phyloP scores from a whole-genome alignment of 2,888 invertebrate genomes.

The Yponomeuta cagnagella region DNA sequence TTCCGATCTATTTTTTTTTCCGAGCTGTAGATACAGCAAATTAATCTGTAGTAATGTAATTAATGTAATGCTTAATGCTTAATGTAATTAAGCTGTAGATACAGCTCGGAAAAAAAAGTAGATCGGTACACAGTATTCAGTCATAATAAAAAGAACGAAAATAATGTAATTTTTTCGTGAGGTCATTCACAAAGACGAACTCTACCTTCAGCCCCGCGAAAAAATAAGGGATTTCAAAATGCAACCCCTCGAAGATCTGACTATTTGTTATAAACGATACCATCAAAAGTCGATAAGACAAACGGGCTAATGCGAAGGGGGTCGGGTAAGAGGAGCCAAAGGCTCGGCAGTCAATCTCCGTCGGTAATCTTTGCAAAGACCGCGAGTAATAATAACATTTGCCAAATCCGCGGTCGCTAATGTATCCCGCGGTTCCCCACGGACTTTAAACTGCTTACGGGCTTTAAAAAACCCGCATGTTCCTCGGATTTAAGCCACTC shows the following conservation, averaged over 20 bases:
- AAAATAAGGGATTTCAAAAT: not conserved
- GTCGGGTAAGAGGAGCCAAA: conserved; percentile 25
- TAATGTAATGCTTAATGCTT: no score
- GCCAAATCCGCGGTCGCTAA: conserved; percentile 48
- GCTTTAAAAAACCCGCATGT: conserved; percentile 48
- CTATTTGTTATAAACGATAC: conserved; percentile 22
- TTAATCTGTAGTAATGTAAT: no score
- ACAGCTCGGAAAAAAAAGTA: no score
- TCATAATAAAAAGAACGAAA: no score
- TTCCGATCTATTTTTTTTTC: no score
- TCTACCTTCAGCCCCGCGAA: not conserved
- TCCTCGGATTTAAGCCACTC: conserved; percentile 38
- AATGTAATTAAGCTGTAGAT: no score
- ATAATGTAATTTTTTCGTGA: not conserved
- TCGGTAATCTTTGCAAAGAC: conserved; percentile 31
- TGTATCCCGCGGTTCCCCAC: conserved; percentile 41
- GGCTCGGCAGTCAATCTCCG: conserved; percentile 25
- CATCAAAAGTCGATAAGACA: conserved; percentile 35
- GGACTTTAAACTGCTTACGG: conserved; percentile 64
- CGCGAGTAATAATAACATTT: conserved; percentile 58
- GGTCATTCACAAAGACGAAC: not conserved
- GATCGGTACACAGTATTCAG: no score
- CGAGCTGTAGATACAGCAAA: no score
- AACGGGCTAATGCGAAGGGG: conserved; percentile 19
- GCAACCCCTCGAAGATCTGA: not conserved